Percentiles rank a stretch among this genome's conserved stretches.
Evolutionary conservation across 2,888 invertebrate species (phyloP).

Genomic region (Diadegma fenestrale): DNA sequence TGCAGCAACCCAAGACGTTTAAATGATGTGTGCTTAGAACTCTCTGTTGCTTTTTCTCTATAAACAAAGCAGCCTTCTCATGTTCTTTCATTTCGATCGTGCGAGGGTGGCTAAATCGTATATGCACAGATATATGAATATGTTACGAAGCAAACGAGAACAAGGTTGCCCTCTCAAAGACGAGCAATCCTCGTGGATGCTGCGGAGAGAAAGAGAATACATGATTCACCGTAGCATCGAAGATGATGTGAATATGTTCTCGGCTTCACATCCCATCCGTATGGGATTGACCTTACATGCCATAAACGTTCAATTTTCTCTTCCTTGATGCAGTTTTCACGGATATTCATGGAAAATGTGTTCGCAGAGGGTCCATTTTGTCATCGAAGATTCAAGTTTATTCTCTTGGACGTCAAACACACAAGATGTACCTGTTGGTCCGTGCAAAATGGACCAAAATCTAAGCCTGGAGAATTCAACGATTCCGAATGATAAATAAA

Average conservation of each 20-base stretch:
- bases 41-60: slow-evolving; percentile 23
- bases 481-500: not conserved
- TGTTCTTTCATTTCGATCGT: slow-evolving; percentile 23
- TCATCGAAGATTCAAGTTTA: slow-evolving; percentile 12
- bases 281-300: no score
- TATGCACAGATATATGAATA: not conserved
- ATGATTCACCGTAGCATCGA: slow-evolving; percentile 1
- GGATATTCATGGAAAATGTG: not conserved
- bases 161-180: slow-evolving; percentile 40
- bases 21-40: slow-evolving; percentile 3
- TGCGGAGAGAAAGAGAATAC: slow-evolving; percentile 27
- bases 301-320: slow-evolving; percentile 1
- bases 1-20: slow-evolving; percentile 16
- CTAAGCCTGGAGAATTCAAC: not conserved
- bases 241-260: no score
- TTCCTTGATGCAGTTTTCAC: not conserved
- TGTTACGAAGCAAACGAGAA: slow-evolving; percentile 17
- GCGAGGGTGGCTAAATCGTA: slow-evolving; percentile 27
- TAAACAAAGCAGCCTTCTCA: slow-evolving; percentile 2
- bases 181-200: slow-evolving; percentile 30
- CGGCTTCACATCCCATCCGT: no score
- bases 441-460: not conserved
- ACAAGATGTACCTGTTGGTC: not conserved
- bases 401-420: not conserved
- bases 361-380: not conserved